These are phyloP conservation scores for Rhagophthalmus giganteus DNA, from an alignment of 2,888 invertebrate species.

Conservation along the genomic window DNA sequence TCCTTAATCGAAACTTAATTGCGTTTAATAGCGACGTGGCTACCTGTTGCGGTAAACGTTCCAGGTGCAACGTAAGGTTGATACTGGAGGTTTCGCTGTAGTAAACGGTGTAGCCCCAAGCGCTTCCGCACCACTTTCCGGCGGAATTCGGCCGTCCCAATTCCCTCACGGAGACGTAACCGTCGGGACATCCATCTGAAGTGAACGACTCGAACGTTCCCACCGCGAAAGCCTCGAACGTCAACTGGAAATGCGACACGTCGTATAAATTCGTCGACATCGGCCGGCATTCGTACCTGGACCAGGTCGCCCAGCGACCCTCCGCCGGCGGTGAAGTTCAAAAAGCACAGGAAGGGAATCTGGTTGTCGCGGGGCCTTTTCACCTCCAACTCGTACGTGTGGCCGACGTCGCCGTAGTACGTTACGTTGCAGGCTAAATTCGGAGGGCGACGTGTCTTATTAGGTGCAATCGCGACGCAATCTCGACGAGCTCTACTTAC, in stretches of 20 bases:
- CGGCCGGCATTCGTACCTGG: slow-evolving; percentile 60
- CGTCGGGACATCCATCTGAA: slow-evolving; percentile 77
- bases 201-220: slow-evolving; percentile 80
- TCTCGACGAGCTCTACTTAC: slow-evolving; percentile 64
- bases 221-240: slow-evolving; percentile 81
- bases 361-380: slow-evolving; percentile 69
- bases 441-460: too few species aligned
- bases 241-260: slow-evolving; percentile 64
- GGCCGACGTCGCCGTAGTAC: slow-evolving; percentile 78
- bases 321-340: slow-evolving; percentile 82
- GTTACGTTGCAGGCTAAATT: slow-evolving; percentile 79
- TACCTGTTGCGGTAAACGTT: slow-evolving; percentile 74
- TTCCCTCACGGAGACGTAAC: slow-evolving; percentile 79
- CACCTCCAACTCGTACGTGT: slow-evolving; percentile 78
- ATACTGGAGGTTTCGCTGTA: slow-evolving; percentile 81
- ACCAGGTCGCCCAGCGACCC: slow-evolving; percentile 78
- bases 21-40: too few species aligned
- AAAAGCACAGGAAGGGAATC: slow-evolving; percentile 77
- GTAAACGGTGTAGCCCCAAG: slow-evolving; percentile 83
- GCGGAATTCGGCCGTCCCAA: slow-evolving; percentile 70
- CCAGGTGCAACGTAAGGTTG: slow-evolving; percentile 72
- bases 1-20: too few species aligned
- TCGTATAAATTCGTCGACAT: neutral
- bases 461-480: neutral
- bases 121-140: slow-evolving; percentile 83